Evolutionary conservation across 2,888 invertebrate species (phyloP).

Genomic region (Nephrotoma flavescens): DNA sequence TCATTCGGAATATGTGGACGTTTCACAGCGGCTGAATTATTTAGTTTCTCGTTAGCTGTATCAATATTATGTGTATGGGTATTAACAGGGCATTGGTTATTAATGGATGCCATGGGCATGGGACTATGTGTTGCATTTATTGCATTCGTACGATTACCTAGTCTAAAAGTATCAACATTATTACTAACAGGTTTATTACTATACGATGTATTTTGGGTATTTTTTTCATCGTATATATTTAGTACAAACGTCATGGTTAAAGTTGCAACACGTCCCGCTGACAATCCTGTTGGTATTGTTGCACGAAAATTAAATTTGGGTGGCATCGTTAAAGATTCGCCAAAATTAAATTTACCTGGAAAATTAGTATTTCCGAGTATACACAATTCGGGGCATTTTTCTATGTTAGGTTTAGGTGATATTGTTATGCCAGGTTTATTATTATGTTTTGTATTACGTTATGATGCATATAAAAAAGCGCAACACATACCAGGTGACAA

Average conservation of each 20-base stretch:
- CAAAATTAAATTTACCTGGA: constrained; percentile 89
- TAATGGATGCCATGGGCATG: constrained; percentile 99
- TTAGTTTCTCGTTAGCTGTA: constrained; percentile 83
- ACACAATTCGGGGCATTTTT: constrained; percentile 92
- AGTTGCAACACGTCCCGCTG: constrained; percentile 71
- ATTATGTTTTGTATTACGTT: constrained; percentile 89
- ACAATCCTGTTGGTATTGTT: constrained; percentile 85
- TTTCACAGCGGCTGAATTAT: constrained; percentile 86
- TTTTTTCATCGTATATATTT: constrained; percentile 96
- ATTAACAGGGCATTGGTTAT: constrained; percentile 92
- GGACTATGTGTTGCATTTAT: constrained; percentile 96
- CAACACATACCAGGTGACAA: constrained; percentile 38
- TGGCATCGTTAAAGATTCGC: constrained; percentile 80
- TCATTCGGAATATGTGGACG: constrained; percentile 85
- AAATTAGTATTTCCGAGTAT: constrained; percentile 95
- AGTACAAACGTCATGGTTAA: constrained; percentile 99
- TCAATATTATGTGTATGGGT: constrained; percentile 96
- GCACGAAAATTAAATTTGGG: constrained; percentile 85
- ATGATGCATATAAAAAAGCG: constrained; percentile 93
- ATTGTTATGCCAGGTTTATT: constrained; percentile 92
- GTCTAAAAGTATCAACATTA: constrained; percentile 88
- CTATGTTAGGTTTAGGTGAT: constrained; percentile 80
- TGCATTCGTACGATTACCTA: constrained; percentile 88
- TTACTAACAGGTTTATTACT: constrained; percentile 83
- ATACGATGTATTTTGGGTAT: constrained; percentile 98